A percentile compares a stretch with the other conserved stretches of the same genome.
phyloP scores from a whole-genome alignment of 2,888 invertebrate genomes.

The Alsophila aescularia region DNA sequence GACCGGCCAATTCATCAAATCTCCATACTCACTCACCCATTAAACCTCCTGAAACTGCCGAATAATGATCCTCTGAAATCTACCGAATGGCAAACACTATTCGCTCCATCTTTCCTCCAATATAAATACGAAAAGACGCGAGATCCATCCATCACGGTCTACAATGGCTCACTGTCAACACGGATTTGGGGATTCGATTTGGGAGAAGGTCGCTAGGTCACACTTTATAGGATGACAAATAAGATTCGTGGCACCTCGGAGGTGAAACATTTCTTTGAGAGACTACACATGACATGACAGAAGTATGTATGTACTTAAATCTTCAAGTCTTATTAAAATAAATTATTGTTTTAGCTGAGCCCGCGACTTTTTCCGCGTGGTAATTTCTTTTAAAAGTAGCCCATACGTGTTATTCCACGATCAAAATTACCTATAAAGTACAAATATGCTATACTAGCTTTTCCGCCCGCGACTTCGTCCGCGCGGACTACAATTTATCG shows the following conservation, averaged over 20 bases:
- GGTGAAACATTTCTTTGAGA: not conserved
- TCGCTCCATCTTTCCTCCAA: not conserved
- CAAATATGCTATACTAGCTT: too few relatives aligned
- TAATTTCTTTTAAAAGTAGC: too few relatives aligned
- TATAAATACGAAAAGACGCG: conserved; percentile 22
- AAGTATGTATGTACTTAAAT: too few relatives aligned
- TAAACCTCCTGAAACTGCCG: conserved; percentile 9
- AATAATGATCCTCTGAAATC: conserved; percentile 9
- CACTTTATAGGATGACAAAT: conserved; percentile 19
- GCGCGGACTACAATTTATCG: too few relatives aligned
- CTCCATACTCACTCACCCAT: conserved; percentile 1
- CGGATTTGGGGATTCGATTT: conserved; percentile 19
- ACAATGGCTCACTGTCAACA: conserved; percentile 38
- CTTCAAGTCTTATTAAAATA: too few relatives aligned
- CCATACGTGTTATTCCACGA: too few relatives aligned
- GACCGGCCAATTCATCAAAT: not conserved
- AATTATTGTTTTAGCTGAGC: too few relatives aligned
- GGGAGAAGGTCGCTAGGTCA: conserved; percentile 21
- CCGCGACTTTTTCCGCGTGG: too few relatives aligned
- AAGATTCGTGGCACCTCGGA: not conserved
- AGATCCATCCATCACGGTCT: conserved; percentile 32
- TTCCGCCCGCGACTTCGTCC: too few relatives aligned
- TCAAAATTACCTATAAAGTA: too few relatives aligned
- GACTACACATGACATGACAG: too few relatives aligned
- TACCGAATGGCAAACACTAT: conserved; percentile 9